Percentiles rank a stretch among this genome's conserved stretches.
Evolutionary conservation across 2,888 invertebrate species (phyloP).

Genomic region (Athripsodes cinereus): DNA sequence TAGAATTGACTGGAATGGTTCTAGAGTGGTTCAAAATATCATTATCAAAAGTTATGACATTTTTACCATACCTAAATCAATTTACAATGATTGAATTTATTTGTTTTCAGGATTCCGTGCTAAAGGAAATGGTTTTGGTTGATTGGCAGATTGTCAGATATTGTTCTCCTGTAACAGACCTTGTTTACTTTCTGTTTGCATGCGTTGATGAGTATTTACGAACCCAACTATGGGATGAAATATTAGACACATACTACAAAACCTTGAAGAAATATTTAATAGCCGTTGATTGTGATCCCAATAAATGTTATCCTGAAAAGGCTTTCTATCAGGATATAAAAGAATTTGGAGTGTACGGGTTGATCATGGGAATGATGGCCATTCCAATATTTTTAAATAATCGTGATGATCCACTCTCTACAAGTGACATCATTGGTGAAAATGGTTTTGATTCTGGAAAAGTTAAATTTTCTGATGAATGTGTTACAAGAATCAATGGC

Average conservation of each 20-base stretch:
- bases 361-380: not conserved
- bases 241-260: slow-evolving; percentile 8
- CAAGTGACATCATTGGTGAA: slow-evolving; percentile 1
- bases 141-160: slow-evolving; percentile 18
- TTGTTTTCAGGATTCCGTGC: slow-evolving; percentile 16
- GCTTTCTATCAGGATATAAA: slow-evolving; percentile 5
- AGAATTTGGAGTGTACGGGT: not conserved
- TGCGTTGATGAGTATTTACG: slow-evolving; percentile 8
- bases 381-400: slow-evolving; percentile 1
- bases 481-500: slow-evolving; percentile 8
- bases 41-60: no score
- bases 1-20: no score
- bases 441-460: not conserved
- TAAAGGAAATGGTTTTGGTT: slow-evolving; percentile 12
- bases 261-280: not conserved
- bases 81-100: no score
- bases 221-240: not conserved
- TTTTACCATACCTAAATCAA: no score
- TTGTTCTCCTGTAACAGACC: slow-evolving; percentile 10
- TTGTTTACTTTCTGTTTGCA: slow-evolving; percentile 4
- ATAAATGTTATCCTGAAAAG: slow-evolving; percentile 7
- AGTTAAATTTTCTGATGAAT: not conserved
- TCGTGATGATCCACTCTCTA: not conserved
- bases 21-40: no score
- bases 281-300: slow-evolving; percentile 1